These are phyloP conservation scores for Linepithema humile DNA, from an alignment of 1,140 invertebrate genomes.

Conservation along the genomic window DNA sequence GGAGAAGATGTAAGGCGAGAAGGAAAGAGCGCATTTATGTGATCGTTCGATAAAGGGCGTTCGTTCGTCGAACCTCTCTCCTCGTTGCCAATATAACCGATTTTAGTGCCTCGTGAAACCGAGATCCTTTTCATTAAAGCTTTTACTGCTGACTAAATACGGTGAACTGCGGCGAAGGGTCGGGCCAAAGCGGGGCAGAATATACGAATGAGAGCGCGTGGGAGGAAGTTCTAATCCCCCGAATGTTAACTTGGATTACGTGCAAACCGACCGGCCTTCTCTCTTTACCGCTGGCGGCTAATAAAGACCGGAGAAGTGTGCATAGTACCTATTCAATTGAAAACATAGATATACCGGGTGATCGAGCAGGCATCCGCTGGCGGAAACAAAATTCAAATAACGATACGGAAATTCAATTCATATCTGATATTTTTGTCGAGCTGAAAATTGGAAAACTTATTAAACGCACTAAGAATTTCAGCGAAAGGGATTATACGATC, in stretches of 20 bases:
- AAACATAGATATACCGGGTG: constrained; percentile 37
- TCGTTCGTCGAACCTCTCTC: constrained; percentile 64
- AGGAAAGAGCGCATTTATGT: constrained; percentile 61
- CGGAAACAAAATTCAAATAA: no score
- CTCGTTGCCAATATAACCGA: constrained; percentile 70
- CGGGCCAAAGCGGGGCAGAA: constrained; percentile 17
- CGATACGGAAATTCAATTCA: background rate
- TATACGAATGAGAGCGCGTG: constrained; percentile 7
- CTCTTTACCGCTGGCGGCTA: constrained; percentile 48
- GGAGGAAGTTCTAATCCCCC: constrained; percentile 43
- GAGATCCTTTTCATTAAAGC: constrained; percentile 77
- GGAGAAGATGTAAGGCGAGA: constrained; percentile 40
- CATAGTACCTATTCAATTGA: constrained; percentile 50
- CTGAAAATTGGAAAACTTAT: background rate
- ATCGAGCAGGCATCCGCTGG: background rate
- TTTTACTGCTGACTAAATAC: constrained; percentile 79
- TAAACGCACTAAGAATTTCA: background rate
- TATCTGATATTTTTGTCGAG: constrained; percentile 19
- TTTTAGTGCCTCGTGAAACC: constrained; percentile 75
- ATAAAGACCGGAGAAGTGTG: constrained; percentile 59
- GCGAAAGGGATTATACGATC: no score
- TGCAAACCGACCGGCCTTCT: constrained; percentile 46
- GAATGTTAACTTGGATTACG: constrained; percentile 66
- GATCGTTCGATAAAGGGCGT: constrained; percentile 64
- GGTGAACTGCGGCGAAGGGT: constrained; percentile 54